phyloP scores from a whole-genome alignment of 2,888 invertebrate species.

The Melieria crassipennis region DNA sequence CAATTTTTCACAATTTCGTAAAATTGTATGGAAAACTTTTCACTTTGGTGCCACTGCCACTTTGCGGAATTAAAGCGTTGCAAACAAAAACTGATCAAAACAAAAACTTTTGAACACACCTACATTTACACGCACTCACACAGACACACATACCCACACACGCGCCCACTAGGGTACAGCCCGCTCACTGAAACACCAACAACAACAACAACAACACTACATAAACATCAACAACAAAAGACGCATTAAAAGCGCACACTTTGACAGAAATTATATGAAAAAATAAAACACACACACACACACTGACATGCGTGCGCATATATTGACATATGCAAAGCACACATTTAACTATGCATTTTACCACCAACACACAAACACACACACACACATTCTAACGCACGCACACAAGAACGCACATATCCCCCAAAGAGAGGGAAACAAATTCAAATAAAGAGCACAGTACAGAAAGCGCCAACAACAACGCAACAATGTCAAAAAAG shows the following conservation, averaged over 20 bases:
- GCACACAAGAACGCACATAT: background rate
- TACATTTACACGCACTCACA: background rate
- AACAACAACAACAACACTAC: too few relatives aligned
- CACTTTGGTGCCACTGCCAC: conserved; percentile 12
- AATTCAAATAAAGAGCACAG: background rate
- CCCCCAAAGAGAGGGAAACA: background rate
- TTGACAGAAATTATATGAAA: background rate
- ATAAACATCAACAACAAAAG: too few relatives aligned
- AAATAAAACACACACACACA: background rate
- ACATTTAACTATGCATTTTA: conserved; percentile 1
- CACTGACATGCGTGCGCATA: background rate
- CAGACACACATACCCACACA: background rate
- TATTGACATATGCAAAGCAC: background rate
- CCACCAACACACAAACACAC: conserved; percentile 8
- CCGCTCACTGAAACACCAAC: too few relatives aligned
- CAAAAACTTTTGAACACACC: background rate
- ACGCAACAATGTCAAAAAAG: background rate
- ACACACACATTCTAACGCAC: conserved; percentile 8
- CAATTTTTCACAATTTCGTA: conserved; percentile 19
- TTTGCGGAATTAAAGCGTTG: background rate
- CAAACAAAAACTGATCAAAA: too few relatives aligned
- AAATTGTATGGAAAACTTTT: conserved; percentile 13
- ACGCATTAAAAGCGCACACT: too few relatives aligned
- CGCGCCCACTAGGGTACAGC: background rate
- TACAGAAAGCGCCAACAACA: background rate